phyloP scores from a whole-genome alignment of 2,113 vertebrate genomes.

The Oenanthe oenanthe region DNA sequence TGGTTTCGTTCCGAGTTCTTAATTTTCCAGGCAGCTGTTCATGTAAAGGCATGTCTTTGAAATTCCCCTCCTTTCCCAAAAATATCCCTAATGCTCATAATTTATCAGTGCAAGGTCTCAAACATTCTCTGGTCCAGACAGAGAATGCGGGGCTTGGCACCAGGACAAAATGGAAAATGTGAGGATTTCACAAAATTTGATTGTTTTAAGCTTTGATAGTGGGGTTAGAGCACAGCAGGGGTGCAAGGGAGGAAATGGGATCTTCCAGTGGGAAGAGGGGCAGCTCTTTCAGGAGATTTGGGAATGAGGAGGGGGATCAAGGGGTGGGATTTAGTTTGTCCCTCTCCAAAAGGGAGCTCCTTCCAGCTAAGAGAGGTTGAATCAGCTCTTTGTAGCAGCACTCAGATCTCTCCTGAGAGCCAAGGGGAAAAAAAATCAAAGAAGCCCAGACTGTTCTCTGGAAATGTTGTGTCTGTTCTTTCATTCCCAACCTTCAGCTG shows the following conservation, averaged over 20 bases:
- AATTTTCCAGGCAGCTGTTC: background rate
- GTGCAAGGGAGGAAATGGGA: background rate
- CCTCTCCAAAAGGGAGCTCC: background rate
- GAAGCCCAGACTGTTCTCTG: background rate
- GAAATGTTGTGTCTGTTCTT: background rate
- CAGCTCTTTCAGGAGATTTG: background rate
- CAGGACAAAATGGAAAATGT: background rate
- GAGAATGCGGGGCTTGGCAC: background rate
- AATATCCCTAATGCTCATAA: background rate
- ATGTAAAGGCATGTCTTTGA: background rate
- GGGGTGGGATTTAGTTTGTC: background rate
- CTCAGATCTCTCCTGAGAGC: background rate
- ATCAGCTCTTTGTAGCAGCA: background rate
- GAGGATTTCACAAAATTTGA: background rate
- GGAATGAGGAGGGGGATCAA: background rate
- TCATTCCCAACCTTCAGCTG: background rate
- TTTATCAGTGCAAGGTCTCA: background rate
- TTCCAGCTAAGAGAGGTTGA: background rate
- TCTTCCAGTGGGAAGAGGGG: background rate
- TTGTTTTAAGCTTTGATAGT: background rate
- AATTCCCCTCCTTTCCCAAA: background rate
- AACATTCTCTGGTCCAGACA: background rate
- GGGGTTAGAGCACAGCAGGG: fast-evolving
- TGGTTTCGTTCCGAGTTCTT: background rate
- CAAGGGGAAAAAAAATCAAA: background rate